Evolutionary conservation across 1,140 invertebrate genomes (phyloP).

Genomic region (Scylla paramamosain): DNA sequence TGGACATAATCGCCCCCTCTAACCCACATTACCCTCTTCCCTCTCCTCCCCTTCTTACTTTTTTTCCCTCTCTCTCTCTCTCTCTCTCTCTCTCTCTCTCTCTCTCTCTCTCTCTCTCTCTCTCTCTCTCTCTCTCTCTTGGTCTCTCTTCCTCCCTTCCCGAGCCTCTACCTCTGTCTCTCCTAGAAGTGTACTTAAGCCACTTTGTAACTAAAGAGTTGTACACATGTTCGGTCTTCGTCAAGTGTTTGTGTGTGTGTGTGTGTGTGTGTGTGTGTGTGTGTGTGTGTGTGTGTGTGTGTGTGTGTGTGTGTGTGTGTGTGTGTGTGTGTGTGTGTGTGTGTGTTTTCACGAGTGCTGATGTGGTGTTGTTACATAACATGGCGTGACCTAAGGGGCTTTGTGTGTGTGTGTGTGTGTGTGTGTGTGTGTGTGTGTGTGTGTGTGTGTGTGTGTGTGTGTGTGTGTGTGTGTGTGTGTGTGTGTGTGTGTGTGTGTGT

Average conservation of each 20-base stretch:
- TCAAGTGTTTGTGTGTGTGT: conserved; percentile 32
- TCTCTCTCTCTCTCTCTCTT: no score
- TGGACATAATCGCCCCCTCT: conserved; percentile 67
- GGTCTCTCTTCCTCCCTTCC: neutral
- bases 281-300: neutral
- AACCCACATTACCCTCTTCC: conserved; percentile 5
- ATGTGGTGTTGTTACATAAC: neutral
- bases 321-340: conserved; percentile 41
- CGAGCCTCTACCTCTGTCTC: neutral
- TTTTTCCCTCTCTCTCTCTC: no score
- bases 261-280: conserved; percentile 38
- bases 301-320: conserved; percentile 47
- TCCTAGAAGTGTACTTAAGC: no score
- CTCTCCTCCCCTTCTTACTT: neutral
- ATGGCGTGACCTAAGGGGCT: neutral
- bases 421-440: conserved; percentile 36
- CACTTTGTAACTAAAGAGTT: no score
- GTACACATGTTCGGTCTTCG: no score
- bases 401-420: conserved; percentile 1
- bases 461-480: no score
- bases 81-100: neutral
- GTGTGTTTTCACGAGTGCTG: neutral
- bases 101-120: neutral
- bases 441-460: neutral
- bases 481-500: no score